phyloP scores from a whole-genome alignment of 1,140 invertebrate species.

The Lerema accius region DNA sequence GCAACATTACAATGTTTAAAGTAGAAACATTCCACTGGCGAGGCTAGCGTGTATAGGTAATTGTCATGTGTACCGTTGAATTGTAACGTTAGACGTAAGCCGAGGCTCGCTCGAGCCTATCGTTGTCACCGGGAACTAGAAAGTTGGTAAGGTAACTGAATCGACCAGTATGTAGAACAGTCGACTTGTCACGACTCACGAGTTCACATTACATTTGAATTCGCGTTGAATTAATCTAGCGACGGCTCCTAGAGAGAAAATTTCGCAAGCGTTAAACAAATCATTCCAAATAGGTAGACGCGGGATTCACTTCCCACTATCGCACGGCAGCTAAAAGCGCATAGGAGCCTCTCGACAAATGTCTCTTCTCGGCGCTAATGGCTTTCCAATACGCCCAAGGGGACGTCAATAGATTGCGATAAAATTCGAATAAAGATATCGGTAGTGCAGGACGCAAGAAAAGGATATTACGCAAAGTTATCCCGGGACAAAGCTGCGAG shows the following conservation, averaged over 20 bases:
- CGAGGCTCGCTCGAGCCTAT: constrained; percentile 11
- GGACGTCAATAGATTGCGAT: constrained; percentile 43
- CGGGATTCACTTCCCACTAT: neutral
- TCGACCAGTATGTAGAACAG: constrained; percentile 27
- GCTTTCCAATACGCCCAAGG: constrained; percentile 39
- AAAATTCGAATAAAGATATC: constrained; percentile 42
- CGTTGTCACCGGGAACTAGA: constrained; percentile 25
- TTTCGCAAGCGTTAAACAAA: neutral
- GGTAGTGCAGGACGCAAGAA: constrained; percentile 6
- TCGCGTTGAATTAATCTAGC: constrained; percentile 5
- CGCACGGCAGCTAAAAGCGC: neutral
- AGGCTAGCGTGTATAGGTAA: neutral
- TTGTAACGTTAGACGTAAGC: constrained; percentile 28
- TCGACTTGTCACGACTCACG: constrained; percentile 16
- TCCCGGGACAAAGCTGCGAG: constrained; percentile 47
- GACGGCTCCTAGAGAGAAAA: neutral
- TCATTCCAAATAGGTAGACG: neutral
- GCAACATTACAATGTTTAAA: neutral
- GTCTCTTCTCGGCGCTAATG: constrained; percentile 33
- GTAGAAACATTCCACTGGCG: neutral
- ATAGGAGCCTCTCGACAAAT: constrained; percentile 32
- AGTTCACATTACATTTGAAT: constrained; percentile 18
- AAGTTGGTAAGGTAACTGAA: constrained; percentile 31
- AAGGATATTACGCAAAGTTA: constrained; percentile 48
- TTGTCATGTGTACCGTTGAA: constrained; percentile 12